Base-by-base conservation (phyloP, 2,888 invertebrate species). In the Camponotus fellah region DNA sequence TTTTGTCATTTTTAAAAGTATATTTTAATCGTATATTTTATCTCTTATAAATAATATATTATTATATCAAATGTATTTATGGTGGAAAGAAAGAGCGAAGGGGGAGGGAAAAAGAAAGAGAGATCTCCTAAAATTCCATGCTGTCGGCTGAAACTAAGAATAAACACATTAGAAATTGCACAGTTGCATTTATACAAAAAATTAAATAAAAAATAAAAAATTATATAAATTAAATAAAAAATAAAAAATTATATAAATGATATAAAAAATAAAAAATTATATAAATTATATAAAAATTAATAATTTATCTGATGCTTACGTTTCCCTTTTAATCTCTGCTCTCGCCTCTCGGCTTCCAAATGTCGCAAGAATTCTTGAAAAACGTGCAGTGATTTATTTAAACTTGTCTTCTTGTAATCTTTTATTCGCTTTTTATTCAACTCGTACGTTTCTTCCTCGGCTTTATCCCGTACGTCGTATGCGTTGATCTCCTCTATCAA, bases 381-480 rank as follows among this genome's bases (percentile, higher is more conserved):
- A 3, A 97, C 95, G 72, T 96, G 95, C 9, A 97, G 95, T 14
- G 96, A 96, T 86, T 97, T 96, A 80, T 96, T 96, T 92, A 98
- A 95, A 85, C 97, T 97, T 0, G 98, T 98, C 93, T 97, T 97
- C 91, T 97, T 97, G 92, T 97, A 97, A 93, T 97, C 97, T 94
- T 97, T 96, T 66, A 97, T 96, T 85, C 93, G 93, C 83, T 92
- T 93, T 2, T 92, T 87, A 64, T 91, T 92, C 43, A 92, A 86
- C 3, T 92, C 88, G 92, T 95, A 91, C 84, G 95, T 94, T 91
- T 95, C 91, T 94, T 92, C 95, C 93, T 92, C 91, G 68, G 95
- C 95, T 87, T 96, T 96, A 6, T 96, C 96, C 92, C 96, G 96
- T 32, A 95, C 95, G 93, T 97, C 97, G 90, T 96, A 97, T 0